phyloP scores from a whole-genome alignment of 2,113 vertebrate species.

The Rhineura floridana region DNA sequence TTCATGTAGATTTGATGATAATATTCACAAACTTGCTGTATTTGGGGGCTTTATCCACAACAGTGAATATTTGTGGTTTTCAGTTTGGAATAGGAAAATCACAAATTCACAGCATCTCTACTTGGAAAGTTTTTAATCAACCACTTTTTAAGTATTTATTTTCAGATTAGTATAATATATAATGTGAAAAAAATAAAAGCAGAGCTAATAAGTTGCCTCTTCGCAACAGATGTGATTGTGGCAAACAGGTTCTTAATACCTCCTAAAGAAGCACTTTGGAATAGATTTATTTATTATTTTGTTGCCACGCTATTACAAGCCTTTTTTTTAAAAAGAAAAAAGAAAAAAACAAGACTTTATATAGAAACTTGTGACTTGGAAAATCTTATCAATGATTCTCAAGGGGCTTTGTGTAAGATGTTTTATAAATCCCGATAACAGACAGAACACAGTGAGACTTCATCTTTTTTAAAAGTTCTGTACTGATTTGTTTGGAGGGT shows the following conservation, averaged over 20 bases:
- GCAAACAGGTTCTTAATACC: too few species aligned
- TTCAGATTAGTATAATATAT: constrained; percentile 18
- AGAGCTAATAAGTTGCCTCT: constrained; percentile 44
- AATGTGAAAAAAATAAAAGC: constrained; percentile 38
- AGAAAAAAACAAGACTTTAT: constrained; percentile 50
- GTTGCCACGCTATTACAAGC: constrained; percentile 41
- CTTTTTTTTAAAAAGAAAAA: constrained; percentile 48
- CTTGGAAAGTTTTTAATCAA: constrained; percentile 17
- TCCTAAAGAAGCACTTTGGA: constrained; percentile 21
- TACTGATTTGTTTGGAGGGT: constrained; percentile 60
- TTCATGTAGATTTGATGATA: background rate
- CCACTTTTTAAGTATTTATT: constrained; percentile 39
- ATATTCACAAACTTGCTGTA: background rate
- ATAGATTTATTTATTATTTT: constrained; percentile 8
- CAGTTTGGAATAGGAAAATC: background rate
- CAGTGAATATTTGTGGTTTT: background rate
- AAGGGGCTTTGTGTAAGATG: constrained; percentile 64
- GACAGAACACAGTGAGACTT: constrained; percentile 59
- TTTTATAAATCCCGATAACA: constrained; percentile 67
- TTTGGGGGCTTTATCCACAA: background rate
- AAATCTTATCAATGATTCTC: constrained; percentile 67
- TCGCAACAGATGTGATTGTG: constrained; percentile 46
- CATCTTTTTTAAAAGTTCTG: constrained; percentile 55
- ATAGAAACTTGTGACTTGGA: constrained; percentile 71
- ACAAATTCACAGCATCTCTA: background rate